Evolutionary conservation across 2,113 vertebrate genomes (phyloP).

Genomic region (Glareola pratincola): DNA sequence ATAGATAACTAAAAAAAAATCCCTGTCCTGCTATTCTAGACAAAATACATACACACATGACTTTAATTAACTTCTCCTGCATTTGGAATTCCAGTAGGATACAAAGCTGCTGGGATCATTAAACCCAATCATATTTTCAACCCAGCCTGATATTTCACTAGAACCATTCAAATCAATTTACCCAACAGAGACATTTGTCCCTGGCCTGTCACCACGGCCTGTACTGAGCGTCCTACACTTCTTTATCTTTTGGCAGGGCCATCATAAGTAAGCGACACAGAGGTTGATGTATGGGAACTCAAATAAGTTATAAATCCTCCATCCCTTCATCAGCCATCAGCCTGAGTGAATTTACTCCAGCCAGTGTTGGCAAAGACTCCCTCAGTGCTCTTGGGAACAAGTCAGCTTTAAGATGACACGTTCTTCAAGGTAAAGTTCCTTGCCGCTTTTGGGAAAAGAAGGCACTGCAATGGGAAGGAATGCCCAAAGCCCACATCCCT

Average conservation of each 20-base stretch:
- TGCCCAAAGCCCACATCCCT: not conserved
- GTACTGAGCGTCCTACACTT: slow-evolving; percentile 74
- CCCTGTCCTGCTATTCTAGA: not conserved
- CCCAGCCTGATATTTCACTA: slow-evolving; percentile 76
- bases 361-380: slow-evolving; percentile 62
- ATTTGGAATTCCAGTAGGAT: slow-evolving; percentile 64
- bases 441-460: not conserved
- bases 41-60: not conserved
- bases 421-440: slow-evolving; percentile 56
- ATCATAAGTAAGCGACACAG: slow-evolving; percentile 78
- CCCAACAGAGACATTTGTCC: slow-evolving; percentile 79
- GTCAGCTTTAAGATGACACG: slow-evolving; percentile 64
- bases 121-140: slow-evolving; percentile 77
- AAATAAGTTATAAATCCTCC: slow-evolving; percentile 78
- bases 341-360: slow-evolving; percentile 73
- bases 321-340: slow-evolving; percentile 73
- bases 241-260: slow-evolving; percentile 85
- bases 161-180: slow-evolving; percentile 81
- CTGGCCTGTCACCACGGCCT: slow-evolving; percentile 77
- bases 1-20: not conserved
- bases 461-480: not conserved
- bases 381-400: slow-evolving; percentile 46
- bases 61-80: slow-evolving; percentile 70
- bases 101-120: slow-evolving; percentile 68
- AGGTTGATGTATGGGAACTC: slow-evolving; percentile 80